Evolutionary conservation across 2,888 invertebrate genomes (phyloP).

Genomic region (Dicyrtomina minuta): DNA sequence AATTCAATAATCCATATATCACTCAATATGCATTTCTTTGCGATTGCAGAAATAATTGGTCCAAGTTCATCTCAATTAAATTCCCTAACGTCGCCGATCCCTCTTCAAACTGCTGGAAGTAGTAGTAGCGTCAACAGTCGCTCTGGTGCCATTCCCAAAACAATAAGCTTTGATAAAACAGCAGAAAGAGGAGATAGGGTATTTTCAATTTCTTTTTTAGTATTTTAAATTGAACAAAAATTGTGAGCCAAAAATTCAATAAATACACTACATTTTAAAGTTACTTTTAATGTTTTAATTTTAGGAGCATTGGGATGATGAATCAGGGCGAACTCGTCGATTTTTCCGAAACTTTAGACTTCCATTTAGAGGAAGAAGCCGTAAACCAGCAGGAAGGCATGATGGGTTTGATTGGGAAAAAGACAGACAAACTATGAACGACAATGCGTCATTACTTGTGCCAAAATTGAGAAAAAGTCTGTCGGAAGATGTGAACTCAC

Average conservation of each 20-base stretch:
- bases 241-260: background rate
- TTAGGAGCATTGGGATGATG: conserved; percentile 61
- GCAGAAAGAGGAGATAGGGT: conserved; percentile 75
- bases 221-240: too few relatives aligned
- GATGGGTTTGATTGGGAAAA: conserved; percentile 47
- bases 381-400: conserved; percentile 57
- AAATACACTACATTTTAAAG: too few relatives aligned
- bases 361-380: conserved; percentile 66
- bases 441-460: conserved; percentile 44
- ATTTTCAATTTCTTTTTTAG: conserved; percentile 13
- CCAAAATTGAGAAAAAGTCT: conserved; percentile 54
- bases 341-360: conserved; percentile 70
- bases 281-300: background rate
- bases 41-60: conserved; percentile 14
- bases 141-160: conserved; percentile 81
- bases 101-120: background rate
- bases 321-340: conserved; percentile 64
- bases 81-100: background rate
- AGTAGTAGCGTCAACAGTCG: conserved; percentile 21
- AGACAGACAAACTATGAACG: conserved; percentile 32
- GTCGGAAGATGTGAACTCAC: conserved; percentile 57
- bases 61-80: conserved; percentile 22
- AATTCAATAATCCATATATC: too few relatives aligned
- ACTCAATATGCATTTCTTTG: background rate
- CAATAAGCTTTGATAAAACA: conserved; percentile 86